phyloP scores from a whole-genome alignment of 1,140 invertebrate species.

The Drosophila ficusphila region DNA sequence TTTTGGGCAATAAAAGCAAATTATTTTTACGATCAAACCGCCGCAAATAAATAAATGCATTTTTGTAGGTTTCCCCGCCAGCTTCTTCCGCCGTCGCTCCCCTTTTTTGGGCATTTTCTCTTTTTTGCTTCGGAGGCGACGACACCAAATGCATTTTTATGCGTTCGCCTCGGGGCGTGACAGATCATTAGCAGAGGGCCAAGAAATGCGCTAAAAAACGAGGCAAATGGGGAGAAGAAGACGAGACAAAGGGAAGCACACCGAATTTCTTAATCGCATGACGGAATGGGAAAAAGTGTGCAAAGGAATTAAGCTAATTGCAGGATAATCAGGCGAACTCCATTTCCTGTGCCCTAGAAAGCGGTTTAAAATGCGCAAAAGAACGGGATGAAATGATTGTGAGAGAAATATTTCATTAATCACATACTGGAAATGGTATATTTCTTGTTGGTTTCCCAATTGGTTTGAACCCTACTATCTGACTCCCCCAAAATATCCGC shows the following conservation, averaged over 20 bases:
- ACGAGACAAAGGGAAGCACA: slow-evolving; percentile 15
- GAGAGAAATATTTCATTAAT: too few relatives aligned
- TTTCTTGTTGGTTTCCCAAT: too few relatives aligned
- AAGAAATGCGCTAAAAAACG: slow-evolving; percentile 11
- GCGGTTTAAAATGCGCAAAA: background rate
- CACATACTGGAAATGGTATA: too few relatives aligned
- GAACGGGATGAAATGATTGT: background rate
- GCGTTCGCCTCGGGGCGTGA: slow-evolving; percentile 60
- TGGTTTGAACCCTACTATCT: too few relatives aligned
- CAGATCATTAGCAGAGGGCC: slow-evolving; percentile 57
- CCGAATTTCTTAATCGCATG: slow-evolving; percentile 49
- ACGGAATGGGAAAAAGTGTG: slow-evolving; percentile 25
- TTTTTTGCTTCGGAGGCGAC: slow-evolving; percentile 35
- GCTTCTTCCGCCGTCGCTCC: slow-evolving; percentile 2
- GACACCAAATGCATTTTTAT: slow-evolving; percentile 71
- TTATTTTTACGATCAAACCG: slow-evolving; percentile 78
- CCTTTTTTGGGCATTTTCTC: slow-evolving; percentile 8
- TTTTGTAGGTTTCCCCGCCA: slow-evolving; percentile 24
- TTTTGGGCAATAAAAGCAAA: slow-evolving; percentile 75
- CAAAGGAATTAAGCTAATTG: slow-evolving; percentile 44
- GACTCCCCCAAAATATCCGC: background rate
- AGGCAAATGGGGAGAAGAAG: slow-evolving; percentile 23
- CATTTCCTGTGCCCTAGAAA: slow-evolving; percentile 37
- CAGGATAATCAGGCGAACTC: slow-evolving; percentile 36
- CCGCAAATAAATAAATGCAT: slow-evolving; percentile 78